Evolutionary conservation across 2,113 vertebrate genomes (phyloP).

Genomic region (Hipposideros armiger): DNA sequence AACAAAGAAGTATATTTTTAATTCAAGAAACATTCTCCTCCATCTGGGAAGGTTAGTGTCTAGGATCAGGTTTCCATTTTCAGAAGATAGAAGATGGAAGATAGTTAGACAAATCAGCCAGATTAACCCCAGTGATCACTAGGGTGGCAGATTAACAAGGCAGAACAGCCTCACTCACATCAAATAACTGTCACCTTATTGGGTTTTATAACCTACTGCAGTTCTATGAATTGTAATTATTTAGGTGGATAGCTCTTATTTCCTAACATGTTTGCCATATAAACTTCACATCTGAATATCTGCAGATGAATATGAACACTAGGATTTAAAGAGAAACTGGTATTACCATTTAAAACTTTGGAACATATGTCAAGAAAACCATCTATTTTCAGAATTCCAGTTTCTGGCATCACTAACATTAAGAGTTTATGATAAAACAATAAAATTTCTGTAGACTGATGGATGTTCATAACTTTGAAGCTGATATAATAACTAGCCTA

Average conservation of each 20-base stretch:
- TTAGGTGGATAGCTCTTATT: background rate
- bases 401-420: background rate
- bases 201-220: background rate
- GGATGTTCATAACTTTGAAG: background rate
- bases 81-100: background rate
- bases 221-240: background rate
- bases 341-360: background rate
- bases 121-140: background rate
- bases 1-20: background rate
- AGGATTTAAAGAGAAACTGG: background rate
- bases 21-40: background rate
- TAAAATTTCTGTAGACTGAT: background rate
- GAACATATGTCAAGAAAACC: conserved; percentile 1
- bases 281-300: background rate
- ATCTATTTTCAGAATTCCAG: background rate
- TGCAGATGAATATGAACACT: background rate
- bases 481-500: background rate
- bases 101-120: background rate
- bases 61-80: background rate
- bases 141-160: background rate
- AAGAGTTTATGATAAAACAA: background rate
- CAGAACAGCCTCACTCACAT: background rate
- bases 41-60: background rate
- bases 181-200: background rate
- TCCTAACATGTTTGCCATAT: background rate